These are phyloP conservation scores for Actinernus sp. DNA, from an alignment of 92 coral and sea anemone species.

Conservation along the genomic window DNA sequence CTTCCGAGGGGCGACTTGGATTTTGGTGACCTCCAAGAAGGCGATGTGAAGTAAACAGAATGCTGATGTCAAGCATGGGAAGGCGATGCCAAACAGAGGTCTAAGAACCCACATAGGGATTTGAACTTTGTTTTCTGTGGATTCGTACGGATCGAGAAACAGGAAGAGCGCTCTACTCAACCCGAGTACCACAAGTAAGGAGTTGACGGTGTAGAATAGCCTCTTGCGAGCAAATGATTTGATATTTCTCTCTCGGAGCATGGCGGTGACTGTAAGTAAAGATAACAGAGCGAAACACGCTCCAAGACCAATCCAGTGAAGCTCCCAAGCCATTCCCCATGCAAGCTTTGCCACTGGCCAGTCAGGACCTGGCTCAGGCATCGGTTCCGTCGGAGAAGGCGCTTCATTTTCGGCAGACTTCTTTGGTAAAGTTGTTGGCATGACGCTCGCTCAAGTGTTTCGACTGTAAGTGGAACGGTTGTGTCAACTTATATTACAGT, in stretches of 20 bases:
- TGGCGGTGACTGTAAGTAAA: slow-evolving; percentile 45
- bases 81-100: slow-evolving; percentile 60
- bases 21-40: slow-evolving; percentile 75
- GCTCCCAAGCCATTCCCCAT: slow-evolving; percentile 81
- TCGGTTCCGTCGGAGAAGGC: too few species aligned
- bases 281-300: slow-evolving; percentile 50
- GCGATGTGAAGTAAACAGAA: slow-evolving; percentile 75
- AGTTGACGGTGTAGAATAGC: slow-evolving; percentile 46
- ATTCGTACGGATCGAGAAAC: slow-evolving; percentile 69
- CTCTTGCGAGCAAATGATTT: slow-evolving; percentile 44
- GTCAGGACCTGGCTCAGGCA: slow-evolving; percentile 86
- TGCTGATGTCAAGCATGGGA: slow-evolving; percentile 77
- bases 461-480: too few species aligned
- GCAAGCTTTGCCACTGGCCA: slow-evolving; percentile 72
- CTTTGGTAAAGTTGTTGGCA: too few species aligned
- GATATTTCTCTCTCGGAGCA: slow-evolving; percentile 15
- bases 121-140: slow-evolving; percentile 51
- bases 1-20: slow-evolving; percentile 29
- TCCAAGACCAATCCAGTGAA: slow-evolving; percentile 77
- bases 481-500: too few species aligned
- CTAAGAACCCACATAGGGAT: slow-evolving; percentile 22
- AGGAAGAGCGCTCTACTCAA: slow-evolving; percentile 60
- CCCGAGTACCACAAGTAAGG: slow-evolving; percentile 58
- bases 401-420: too few species aligned
- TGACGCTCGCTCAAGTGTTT: too few species aligned